Evolutionary conservation across 2,888 invertebrate genomes (phyloP).

Genomic region (Pycnomerus fuliginosus): DNA sequence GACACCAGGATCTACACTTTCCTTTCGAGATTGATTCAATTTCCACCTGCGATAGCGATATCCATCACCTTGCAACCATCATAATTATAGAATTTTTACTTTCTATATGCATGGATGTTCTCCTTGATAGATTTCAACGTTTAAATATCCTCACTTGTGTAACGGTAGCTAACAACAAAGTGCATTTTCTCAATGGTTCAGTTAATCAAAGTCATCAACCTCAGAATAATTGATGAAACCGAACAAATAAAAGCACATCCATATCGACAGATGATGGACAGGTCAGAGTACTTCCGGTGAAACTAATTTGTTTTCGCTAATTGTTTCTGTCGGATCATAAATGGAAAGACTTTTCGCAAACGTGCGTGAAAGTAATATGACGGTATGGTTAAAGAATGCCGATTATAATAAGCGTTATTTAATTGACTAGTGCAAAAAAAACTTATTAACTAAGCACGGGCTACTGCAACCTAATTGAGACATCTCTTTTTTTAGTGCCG

Average conservation of each 20-base stretch:
- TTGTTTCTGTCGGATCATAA: conserved; percentile 1
- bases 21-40: too few species aligned
- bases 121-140: too few species aligned
- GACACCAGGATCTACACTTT: too few species aligned
- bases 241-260: conserved; percentile 3
- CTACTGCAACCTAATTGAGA: neutral
- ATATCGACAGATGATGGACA: neutral
- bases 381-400: conserved; percentile 8
- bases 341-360: conserved; percentile 9
- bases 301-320: conserved; percentile 9
- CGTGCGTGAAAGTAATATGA: conserved; percentile 16
- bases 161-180: too few species aligned
- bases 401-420: too few species aligned
- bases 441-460: conserved; percentile 2
- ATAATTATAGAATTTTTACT: too few species aligned
- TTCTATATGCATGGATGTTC: too few species aligned
- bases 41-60: too few species aligned
- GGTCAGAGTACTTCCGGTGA: conserved; percentile 11
- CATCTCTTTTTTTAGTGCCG: too few species aligned
- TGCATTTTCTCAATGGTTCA: conserved; percentile 2
- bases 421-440: neutral
- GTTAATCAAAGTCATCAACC: conserved; percentile 13
- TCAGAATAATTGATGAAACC: conserved; percentile 3
- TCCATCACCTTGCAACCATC: too few species aligned
- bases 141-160: too few species aligned